These are phyloP conservation scores for Ctenopoma kingsleyae DNA, from an alignment of 2,797 vertebrate genomes.

Conservation along the genomic window DNA sequence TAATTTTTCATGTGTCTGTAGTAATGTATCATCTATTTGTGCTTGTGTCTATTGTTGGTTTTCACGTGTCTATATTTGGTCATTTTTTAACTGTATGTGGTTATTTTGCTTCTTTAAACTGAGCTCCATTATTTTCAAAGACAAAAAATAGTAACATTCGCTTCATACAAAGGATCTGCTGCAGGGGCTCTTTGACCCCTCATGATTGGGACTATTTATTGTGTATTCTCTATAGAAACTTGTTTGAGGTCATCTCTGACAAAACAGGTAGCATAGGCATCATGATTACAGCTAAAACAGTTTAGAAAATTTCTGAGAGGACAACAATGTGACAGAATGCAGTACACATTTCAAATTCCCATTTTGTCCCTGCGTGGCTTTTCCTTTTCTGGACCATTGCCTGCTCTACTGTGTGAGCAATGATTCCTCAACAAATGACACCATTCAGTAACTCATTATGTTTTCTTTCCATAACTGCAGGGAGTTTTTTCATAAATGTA, in stretches of 20 bases:
- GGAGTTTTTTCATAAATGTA: conserved; percentile 31
- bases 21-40: too few relatives aligned
- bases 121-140: too few relatives aligned
- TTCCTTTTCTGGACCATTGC: background rate
- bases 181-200: too few relatives aligned
- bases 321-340: background rate
- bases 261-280: background rate
- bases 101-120: too few relatives aligned
- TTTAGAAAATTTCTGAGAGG: background rate
- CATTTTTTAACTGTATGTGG: too few relatives aligned
- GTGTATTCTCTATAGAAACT: background rate
- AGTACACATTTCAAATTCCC: background rate
- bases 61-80: too few relatives aligned
- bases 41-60: too few relatives aligned
- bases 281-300: background rate
- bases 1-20: too few relatives aligned
- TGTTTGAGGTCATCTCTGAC: too few relatives aligned
- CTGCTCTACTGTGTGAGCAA: background rate
- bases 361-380: background rate
- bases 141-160: too few relatives aligned
- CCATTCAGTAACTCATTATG: conserved; percentile 7
- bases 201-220: too few relatives aligned
- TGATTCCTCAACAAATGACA: conserved; percentile 23
- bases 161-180: too few relatives aligned
- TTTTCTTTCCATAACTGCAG: conserved; percentile 17